These are phyloP conservation scores for Polypterus senegalus DNA, from an alignment of 2,113 vertebrate genomes.

Conservation along the genomic window DNA sequence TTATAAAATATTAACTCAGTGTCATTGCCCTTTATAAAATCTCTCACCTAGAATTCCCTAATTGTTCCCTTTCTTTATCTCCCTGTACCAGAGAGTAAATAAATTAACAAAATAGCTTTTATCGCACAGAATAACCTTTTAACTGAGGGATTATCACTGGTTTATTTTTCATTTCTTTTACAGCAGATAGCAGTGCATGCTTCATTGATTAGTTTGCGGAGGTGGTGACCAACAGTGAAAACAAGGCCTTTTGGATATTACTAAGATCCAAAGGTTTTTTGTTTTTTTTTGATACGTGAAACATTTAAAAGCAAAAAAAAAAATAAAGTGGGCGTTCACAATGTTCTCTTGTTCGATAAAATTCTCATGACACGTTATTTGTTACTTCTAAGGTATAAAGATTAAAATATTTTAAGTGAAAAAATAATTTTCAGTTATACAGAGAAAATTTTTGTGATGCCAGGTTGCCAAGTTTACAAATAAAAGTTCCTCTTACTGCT, in stretches of 20 bases:
- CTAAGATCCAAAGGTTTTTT: slow-evolving; percentile 39
- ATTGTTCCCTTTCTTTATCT: slow-evolving; percentile 99
- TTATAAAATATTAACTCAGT: slow-evolving; percentile 93
- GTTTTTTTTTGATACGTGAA: not conserved
- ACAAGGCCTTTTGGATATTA: slow-evolving; percentile 83
- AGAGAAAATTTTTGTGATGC: too few relatives aligned
- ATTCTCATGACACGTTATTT: slow-evolving; percentile 36
- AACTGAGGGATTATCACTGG: slow-evolving; percentile 98
- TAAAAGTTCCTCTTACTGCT: too few relatives aligned
- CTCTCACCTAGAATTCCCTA: slow-evolving; percentile 96
- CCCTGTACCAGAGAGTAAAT: slow-evolving; percentile 97
- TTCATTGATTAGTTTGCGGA: slow-evolving; percentile 97
- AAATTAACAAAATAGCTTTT: slow-evolving; percentile 99
- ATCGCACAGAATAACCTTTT: slow-evolving; percentile 98
- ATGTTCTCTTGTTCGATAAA: slow-evolving; percentile 24
- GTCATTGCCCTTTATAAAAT: slow-evolving; percentile 97
- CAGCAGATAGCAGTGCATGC: slow-evolving; percentile 90
- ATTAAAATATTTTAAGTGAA: slow-evolving; percentile 19
- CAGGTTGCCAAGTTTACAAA: too few relatives aligned
- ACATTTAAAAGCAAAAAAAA: not conserved
- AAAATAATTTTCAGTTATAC: too few relatives aligned
- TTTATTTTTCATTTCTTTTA: slow-evolving; percentile 99
- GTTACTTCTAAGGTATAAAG: slow-evolving; percentile 30
- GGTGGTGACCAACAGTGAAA: slow-evolving; percentile 94
- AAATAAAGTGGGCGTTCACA: slow-evolving; percentile 23